These are phyloP conservation scores for Percina caprodes DNA, from an alignment of 2,113 vertebrate genomes.

Conservation along the genomic window DNA sequence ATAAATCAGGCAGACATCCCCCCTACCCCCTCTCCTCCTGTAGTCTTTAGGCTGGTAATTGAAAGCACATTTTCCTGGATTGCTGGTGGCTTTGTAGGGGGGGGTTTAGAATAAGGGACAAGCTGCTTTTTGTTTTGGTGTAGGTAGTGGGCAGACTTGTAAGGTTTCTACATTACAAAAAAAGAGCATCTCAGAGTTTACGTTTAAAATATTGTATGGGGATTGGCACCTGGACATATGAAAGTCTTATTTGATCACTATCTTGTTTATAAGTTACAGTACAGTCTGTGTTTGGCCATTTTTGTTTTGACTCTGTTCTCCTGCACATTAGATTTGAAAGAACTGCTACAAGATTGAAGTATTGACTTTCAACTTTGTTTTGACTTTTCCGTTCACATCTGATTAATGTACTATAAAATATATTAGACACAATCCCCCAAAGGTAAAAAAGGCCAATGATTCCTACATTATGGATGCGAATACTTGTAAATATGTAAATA, in stretches of 20 bases:
- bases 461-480: neutral
- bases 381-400: neutral
- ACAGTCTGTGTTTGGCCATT: neutral
- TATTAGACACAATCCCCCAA: neutral
- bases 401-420: neutral
- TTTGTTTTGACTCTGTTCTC: neutral
- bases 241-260: conserved; percentile 8
- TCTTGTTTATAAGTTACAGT: conserved; percentile 15
- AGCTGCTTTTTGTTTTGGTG: conserved; percentile 78
- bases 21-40: conserved; percentile 54
- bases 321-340: neutral
- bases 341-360: neutral
- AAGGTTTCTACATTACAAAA: conserved; percentile 35
- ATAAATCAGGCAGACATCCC: conserved; percentile 88
- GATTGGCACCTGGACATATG: neutral
- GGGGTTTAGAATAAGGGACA: conserved; percentile 70
- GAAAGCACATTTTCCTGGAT: conserved; percentile 91
- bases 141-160: conserved; percentile 46
- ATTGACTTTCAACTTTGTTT: neutral
- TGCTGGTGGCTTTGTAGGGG: conserved; percentile 70
- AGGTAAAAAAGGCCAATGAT: neutral
- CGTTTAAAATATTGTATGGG: conserved; percentile 1
- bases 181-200: conserved; percentile 30
- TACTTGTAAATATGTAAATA: neutral
- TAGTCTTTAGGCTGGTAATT: conserved; percentile 90